Base-by-base conservation (phyloP, 2,888 invertebrate genomes). In the Agrochola litura region DNA sequence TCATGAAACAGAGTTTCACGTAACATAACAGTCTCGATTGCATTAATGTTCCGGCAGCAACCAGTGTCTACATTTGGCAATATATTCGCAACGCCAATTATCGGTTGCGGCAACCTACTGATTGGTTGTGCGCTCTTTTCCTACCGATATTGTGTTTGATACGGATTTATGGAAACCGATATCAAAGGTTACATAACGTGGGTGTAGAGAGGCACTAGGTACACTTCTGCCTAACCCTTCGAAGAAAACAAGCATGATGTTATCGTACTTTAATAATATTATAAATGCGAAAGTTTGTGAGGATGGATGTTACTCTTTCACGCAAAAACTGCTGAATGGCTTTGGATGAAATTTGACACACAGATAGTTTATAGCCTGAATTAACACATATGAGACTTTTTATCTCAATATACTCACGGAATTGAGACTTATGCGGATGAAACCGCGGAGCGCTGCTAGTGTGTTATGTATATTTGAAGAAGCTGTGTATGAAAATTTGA, bases 51-150 rank as follows among this genome's bases (percentile, higher is more conserved):
- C 88, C 85, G 85, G 79, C 73, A 80, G 19, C 76, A 52, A 74
- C 70, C 61, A 54, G 49, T 71, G 75, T 64, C 41, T 72, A 78
- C 73, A 73, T 88, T 82, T 82, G 60, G 85, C 85, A 86, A 87
- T 81, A 77, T 69, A 65, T 81, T 85, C 61, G 83, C 85, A 88
- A 86, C 69, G 60, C 54, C 81, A 86, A 87, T 88, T 76, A 84
- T 76, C 60, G 61, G 66, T 86, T 81, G 73, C 72, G 9, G 66
- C 43, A 80, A 85, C 61, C 61, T 25, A 19, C 37, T 72, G 60
- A 85, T 88, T 81, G 81, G 37, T 22, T 63, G 69, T 80, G 22
- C 49, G 52, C 41, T 81, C 12, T 63, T 77, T 81, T 71, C 49
- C 60, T 73, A 41, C 52, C 37, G 54, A 67, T 76, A 49, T 63